Percentiles rank a stretch among this genome's conserved stretches.
Evolutionary conservation across 2,797 vertebrate species (phyloP).

Genomic region (Tokudaia muenninki): DNA sequence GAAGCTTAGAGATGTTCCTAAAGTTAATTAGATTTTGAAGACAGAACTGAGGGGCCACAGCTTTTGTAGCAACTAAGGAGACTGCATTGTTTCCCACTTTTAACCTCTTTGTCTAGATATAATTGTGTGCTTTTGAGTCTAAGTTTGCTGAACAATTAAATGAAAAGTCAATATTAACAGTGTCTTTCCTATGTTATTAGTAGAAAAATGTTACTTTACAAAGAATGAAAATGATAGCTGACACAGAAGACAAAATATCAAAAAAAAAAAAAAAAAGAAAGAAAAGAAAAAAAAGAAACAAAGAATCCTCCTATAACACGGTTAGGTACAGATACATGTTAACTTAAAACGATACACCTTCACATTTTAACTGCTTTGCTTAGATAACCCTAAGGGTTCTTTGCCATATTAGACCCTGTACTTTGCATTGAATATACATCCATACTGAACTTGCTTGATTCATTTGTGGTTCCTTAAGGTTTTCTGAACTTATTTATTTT

Average conservation of each 20-base stretch:
- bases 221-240: neutral
- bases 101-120: neutral
- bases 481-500: neutral
- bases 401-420: neutral
- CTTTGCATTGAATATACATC: neutral
- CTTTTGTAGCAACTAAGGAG: neutral
- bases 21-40: neutral
- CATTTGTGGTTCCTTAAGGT: neutral
- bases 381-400: neutral
- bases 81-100: neutral
- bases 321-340: neutral
- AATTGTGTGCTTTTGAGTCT: neutral
- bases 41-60: neutral
- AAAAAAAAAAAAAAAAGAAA: neutral
- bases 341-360: neutral
- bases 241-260: neutral
- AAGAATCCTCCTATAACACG: neutral
- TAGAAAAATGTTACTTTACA: neutral
- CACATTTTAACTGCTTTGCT: neutral
- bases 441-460: neutral
- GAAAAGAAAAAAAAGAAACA: no score
- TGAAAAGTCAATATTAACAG: neutral
- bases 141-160: conserved; percentile 12
- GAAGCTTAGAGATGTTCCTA: neutral
- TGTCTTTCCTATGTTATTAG: neutral